These are phyloP conservation scores for Atta colombica DNA, from an alignment of 1,140 invertebrate species.

Conservation along the genomic window DNA sequence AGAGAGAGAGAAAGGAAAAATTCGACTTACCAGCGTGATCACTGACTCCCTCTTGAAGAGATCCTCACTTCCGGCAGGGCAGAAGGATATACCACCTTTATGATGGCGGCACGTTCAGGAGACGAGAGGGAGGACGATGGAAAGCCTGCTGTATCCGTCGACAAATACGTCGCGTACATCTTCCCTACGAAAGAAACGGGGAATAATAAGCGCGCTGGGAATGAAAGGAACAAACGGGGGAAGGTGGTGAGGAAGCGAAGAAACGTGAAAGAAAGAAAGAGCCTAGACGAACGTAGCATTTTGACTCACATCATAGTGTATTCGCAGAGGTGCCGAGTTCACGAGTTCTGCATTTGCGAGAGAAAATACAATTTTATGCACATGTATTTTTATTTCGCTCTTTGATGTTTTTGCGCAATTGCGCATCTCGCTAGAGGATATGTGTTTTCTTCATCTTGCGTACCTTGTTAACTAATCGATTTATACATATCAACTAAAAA, in stretches of 20 bases:
- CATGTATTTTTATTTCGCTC: neutral
- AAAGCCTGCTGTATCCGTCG: slow-evolving; percentile 56
- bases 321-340: neutral
- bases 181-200: slow-evolving; percentile 55
- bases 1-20: neutral
- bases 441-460: neutral
- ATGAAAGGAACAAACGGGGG: neutral
- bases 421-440: neutral
- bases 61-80: slow-evolving; percentile 28
- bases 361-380: neutral
- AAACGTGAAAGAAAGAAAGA: slow-evolving; percentile 15
- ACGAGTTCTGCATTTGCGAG: neutral
- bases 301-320: slow-evolving; percentile 38
- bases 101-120: slow-evolving; percentile 22
- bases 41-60: slow-evolving; percentile 35
- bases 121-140: neutral
- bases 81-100: slow-evolving; percentile 51
- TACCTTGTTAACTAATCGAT: neutral
- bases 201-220: slow-evolving; percentile 51
- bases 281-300: slow-evolving; percentile 33
- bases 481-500: neutral
- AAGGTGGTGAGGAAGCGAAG: neutral
- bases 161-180: slow-evolving; percentile 77
- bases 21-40: neutral
- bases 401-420: neutral